These are phyloP conservation scores for Bicyclus anynana DNA, from an alignment of 1,140 invertebrate species.

Conservation along the genomic window DNA sequence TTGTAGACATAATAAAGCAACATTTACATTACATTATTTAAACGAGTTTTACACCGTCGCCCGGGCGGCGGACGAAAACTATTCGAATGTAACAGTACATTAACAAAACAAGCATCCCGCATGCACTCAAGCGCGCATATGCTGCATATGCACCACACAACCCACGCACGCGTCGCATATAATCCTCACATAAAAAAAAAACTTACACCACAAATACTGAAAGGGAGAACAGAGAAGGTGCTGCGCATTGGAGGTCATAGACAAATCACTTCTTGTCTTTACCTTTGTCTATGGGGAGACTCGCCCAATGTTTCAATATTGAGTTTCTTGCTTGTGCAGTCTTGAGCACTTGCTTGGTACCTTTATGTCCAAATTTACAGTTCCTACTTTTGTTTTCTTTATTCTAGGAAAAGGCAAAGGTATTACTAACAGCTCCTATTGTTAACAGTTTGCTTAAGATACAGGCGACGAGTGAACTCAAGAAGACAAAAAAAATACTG, in stretches of 20 bases:
- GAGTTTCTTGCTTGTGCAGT: no score
- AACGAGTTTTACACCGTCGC: slow-evolving; percentile 58
- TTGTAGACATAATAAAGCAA: slow-evolving; percentile 78
- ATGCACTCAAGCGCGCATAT: slow-evolving; percentile 26
- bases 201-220: slow-evolving; percentile 71
- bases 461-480: no score
- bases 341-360: no score
- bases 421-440: no score
- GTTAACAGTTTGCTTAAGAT: no score
- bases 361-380: no score
- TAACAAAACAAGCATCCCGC: slow-evolving; percentile 59
- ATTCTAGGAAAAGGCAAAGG: no score
- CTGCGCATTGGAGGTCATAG: not conserved
- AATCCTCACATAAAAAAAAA: slow-evolving; percentile 37
- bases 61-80: slow-evolving; percentile 55
- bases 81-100: slow-evolving; percentile 77
- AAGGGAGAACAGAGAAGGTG: slow-evolving; percentile 55
- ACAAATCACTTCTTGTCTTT: no score
- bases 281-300: no score
- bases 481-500: no score
- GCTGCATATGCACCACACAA: slow-evolving; percentile 22
- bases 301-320: no score
- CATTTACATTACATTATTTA: slow-evolving; percentile 73
- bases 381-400: no score
- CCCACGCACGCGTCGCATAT: slow-evolving; percentile 32